Evolutionary conservation across 2,888 invertebrate species (phyloP), one percentile per base, ranked within the genome.

Genomic region (Microctonus brassicae): DNA sequence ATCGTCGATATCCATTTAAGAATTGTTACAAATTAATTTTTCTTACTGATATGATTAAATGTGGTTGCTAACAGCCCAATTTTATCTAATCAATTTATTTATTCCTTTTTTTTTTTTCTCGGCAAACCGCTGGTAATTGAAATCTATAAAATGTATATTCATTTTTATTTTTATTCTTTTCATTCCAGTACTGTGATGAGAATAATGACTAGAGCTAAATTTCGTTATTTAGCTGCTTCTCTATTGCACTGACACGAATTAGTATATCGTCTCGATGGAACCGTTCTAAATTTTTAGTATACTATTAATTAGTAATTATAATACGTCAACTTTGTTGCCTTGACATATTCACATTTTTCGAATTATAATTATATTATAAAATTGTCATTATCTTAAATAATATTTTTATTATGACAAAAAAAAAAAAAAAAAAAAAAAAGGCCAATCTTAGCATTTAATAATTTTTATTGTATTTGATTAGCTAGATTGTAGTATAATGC

Each of bases 301-400:
- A n/a, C n/a, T n/a, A n/a, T n/a, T n/a, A n/a, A n/a, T n/a, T 39
- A 39, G 39, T 39, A 39, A 39, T 9, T 6, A n/a, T 39, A n/a
- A 39, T 39, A 39, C 1, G n/a, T 11, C 13, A 77, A 75, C 75
- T 76, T 76, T 76, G 77, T 77, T 77, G 77, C 76, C 77, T 77
- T 77, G 63, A 52, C 60, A 70, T 69, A 69, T 72, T 70, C 71
- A 74, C 69, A 71, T 74, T 57, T 29, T 10, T 75, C 69, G 69
- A 57, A 73, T 69, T 66, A 73, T 73, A 65, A 74, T 77, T 73
- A 74, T 72, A 73, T 55, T 75, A 68, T 75, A 76, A 76, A 53
- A 68, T 58, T 58, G 34, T 29, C 17, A 33, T 29, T 34, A 55
- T 13, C n/a, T 58, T 58, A 34, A 58, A 9, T n/a, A 47, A n/a